Evolutionary conservation across 2,888 invertebrate genomes (phyloP).

Genomic region (Anthrax anthrax): DNA sequence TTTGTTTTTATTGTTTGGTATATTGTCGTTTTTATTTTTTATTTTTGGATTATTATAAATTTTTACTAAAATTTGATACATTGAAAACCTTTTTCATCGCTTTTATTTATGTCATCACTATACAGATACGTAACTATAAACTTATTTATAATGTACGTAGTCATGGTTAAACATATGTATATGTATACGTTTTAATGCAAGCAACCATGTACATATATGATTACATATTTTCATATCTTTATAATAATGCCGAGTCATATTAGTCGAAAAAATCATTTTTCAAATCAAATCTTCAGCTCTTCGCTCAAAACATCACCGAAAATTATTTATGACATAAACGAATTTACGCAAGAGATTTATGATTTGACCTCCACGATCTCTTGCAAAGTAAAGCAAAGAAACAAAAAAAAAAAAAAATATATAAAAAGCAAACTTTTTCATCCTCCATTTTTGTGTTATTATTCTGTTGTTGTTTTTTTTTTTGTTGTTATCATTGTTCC

Average conservation of each 20-base stretch:
- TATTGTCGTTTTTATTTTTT: no score
- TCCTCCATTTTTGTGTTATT: no score
- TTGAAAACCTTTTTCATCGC: no score
- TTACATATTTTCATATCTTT: no score
- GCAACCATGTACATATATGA: no score
- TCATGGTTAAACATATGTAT: no score
- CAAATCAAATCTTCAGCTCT: conserved; percentile 2
- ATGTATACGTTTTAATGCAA: not conserved
- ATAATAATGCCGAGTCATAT: not conserved
- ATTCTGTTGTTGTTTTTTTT: no score
- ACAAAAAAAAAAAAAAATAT: not conserved
- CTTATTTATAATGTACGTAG: not conserved
- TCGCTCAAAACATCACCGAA: conserved; percentile 8
- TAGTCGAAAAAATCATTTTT: conserved; percentile 1
- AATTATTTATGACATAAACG: conserved; percentile 14
- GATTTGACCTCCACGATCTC: conserved; percentile 10
- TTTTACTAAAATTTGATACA: no score
- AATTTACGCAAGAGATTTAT: conserved; percentile 12
- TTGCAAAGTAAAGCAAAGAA: not conserved
- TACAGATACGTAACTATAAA: not conserved
- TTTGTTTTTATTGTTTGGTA: no score
- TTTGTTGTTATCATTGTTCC: no score
- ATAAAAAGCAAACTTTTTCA: not conserved
- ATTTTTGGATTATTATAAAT: no score
- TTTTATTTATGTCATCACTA: no score